phyloP scores from a whole-genome alignment of 1,140 invertebrate species.

The Eubasilissa regina region DNA sequence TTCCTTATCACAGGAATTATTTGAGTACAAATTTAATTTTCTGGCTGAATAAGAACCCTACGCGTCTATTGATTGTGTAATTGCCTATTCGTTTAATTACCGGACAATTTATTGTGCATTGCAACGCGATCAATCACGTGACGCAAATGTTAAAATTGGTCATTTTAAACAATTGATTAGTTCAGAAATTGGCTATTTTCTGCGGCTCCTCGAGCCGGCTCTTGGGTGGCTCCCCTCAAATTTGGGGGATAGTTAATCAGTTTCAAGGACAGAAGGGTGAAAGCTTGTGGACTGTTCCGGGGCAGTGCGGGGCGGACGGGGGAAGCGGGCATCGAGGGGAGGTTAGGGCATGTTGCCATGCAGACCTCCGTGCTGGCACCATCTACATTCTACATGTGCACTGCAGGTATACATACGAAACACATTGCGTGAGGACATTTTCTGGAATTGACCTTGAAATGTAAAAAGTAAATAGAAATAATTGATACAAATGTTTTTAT shows the following conservation, averaged over 20 bases:
- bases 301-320: slow-evolving; percentile 10
- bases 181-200: slow-evolving; percentile 36
- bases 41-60: too few relatives aligned
- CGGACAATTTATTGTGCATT: not conserved
- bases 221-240: slow-evolving; percentile 38
- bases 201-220: slow-evolving; percentile 18
- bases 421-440: slow-evolving; percentile 20
- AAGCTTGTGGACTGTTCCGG: slow-evolving; percentile 32
- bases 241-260: slow-evolving; percentile 56
- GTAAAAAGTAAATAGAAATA: not conserved
- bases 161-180: slow-evolving; percentile 24
- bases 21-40: too few relatives aligned
- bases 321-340: slow-evolving; percentile 29
- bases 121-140: slow-evolving; percentile 3
- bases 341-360: slow-evolving; percentile 53
- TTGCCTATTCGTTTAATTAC: too few relatives aligned
- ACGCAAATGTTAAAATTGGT: slow-evolving; percentile 27
- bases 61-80: too few relatives aligned
- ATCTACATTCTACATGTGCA: not conserved
- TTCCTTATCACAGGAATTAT: too few relatives aligned
- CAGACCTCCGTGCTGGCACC: slow-evolving; percentile 22
- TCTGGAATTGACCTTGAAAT: slow-evolving; percentile 15
- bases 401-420: slow-evolving; percentile 29
- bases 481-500: too few relatives aligned
- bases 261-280: slow-evolving; percentile 60